Conservation (phyloP, 2,888 invertebrate genomes). For the Tetragonisca angustula region DNA sequence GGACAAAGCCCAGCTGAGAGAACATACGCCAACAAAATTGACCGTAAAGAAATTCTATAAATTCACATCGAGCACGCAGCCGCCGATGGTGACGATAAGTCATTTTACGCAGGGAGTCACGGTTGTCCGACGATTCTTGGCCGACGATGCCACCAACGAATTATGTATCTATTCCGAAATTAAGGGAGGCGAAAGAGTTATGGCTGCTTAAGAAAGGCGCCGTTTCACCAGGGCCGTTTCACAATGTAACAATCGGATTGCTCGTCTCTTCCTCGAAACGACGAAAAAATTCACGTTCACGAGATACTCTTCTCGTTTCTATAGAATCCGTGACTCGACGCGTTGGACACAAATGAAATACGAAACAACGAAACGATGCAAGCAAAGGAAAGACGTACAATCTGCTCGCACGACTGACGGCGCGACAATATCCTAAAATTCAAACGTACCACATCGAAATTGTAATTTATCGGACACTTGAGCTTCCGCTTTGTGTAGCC, state of each 20-base stretch:
- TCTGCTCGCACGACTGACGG: neutral
- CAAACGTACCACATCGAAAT: constrained; percentile 54
- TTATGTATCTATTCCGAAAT: constrained; percentile 58
- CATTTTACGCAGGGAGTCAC: constrained; percentile 58
- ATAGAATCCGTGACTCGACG: constrained; percentile 29
- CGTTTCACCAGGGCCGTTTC: constrained; percentile 68
- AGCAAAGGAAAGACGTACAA: neutral
- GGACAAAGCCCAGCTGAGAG: neutral
- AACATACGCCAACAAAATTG: constrained; percentile 36
- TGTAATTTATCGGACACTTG: constrained; percentile 60
- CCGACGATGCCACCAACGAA: constrained; percentile 54
- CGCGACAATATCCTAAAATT: constrained; percentile 45
- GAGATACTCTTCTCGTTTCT: constrained; percentile 53
- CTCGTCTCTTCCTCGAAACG: constrained; percentile 65
- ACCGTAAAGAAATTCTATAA: constrained; percentile 37
- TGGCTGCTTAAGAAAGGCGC: constrained; percentile 74
- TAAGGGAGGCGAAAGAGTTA: constrained; percentile 72
- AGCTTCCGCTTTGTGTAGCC: constrained; percentile 49
- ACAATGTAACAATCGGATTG: constrained; percentile 76
- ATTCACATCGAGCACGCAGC: constrained; percentile 25
- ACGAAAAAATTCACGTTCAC: constrained; percentile 76
- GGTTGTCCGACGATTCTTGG: constrained; percentile 55
- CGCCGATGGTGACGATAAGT: constrained; percentile 51
- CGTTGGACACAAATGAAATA: neutral
- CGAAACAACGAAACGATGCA: neutral